Evolutionary conservation across 2,888 invertebrate species (phyloP), one percentile per base, ranked within the genome.

Genomic region (Onthophagus sagittarius): DNA sequence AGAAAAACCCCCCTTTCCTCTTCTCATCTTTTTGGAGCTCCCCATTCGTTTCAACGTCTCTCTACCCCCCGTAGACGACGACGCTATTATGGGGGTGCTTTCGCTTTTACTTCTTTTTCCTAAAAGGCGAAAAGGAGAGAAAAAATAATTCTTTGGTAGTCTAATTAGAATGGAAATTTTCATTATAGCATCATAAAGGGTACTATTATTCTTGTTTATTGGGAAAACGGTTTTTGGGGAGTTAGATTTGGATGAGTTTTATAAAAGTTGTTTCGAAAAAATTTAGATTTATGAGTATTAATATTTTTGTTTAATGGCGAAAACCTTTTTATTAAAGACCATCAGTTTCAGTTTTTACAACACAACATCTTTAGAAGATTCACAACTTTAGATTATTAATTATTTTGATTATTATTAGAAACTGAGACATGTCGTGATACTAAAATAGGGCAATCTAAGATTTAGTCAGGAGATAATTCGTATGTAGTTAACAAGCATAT

Each of bases 11-110:
- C 71, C 39, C 53, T 70, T 69, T 70, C 71, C 69, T 72, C 72
- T 74, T 74, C 72, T 33, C 69, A 69, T 72, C 69, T 72, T 72
- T 72, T 72, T 72, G 23, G 69, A 53, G 39, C 39, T 53, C 39
- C 23, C 23, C 71, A 31, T 71, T 15, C 65, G 15, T 39, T 14
- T 64, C 65, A 7, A 15, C 71, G 71, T 53, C 39, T 53, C 23
- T 23, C 23, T 23, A 23, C 23, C 23, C 39, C 39, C 39, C 39
- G 39, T 53, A 69, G 62, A 76, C 72, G 69, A 53, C 39, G 39
- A 53, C 39, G 39, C 39, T 53, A 53, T 53, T 53, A 53, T 53
- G 39, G 39, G 39, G 71, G 71, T 74, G 39, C 39, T 53, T 53
- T 53, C 39, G 39, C 39, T 53, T 53, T 23, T 23, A 23, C 23